phyloP scores from a whole-genome alignment of 2,113 vertebrate genomes.

The Xyrauchen texanus region DNA sequence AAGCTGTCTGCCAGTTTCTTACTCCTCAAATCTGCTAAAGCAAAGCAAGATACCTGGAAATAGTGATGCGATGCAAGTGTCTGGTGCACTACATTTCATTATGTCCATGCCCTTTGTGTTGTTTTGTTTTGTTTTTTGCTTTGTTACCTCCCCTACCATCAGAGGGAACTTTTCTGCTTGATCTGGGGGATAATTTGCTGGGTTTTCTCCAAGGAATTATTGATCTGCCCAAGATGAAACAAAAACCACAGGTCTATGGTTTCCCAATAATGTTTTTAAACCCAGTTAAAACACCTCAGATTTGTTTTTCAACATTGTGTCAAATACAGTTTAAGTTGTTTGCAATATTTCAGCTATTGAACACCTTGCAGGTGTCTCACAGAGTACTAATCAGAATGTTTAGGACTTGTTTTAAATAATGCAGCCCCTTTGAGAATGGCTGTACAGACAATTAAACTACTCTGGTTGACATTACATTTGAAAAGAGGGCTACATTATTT shows the following conservation, averaged over 20 bases:
- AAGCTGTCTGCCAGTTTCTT: slow-evolving; percentile 44
- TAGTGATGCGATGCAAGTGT: slow-evolving; percentile 59
- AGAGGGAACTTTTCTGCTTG: slow-evolving; percentile 53
- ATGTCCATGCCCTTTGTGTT: slow-evolving; percentile 50
- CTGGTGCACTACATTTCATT: slow-evolving; percentile 63
- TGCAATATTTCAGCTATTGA: not conserved
- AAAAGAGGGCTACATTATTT: not conserved
- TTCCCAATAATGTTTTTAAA: slow-evolving; percentile 63
- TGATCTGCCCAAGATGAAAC: slow-evolving; percentile 68
- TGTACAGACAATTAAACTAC: not conserved
- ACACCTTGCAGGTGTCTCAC: not conserved
- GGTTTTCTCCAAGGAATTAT: slow-evolving; percentile 63
- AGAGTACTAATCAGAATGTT: not conserved
- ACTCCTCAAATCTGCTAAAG: slow-evolving; percentile 26
- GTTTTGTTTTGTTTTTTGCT: slow-evolving; percentile 4
- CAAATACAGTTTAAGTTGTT: slow-evolving; percentile 40
- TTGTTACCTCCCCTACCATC: slow-evolving; percentile 55
- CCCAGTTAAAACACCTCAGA: slow-evolving; percentile 53
- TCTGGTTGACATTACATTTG: not conserved
- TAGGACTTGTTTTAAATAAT: slow-evolving; percentile 10
- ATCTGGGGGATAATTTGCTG: slow-evolving; percentile 64
- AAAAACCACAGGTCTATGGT: slow-evolving; percentile 55
- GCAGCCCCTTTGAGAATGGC: not conserved
- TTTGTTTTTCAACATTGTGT: slow-evolving; percentile 65
- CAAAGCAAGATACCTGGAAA: slow-evolving; percentile 58